These are phyloP conservation scores for Dorcus hopei DNA, from an alignment of 2,888 invertebrate species.

Conservation along the genomic window DNA sequence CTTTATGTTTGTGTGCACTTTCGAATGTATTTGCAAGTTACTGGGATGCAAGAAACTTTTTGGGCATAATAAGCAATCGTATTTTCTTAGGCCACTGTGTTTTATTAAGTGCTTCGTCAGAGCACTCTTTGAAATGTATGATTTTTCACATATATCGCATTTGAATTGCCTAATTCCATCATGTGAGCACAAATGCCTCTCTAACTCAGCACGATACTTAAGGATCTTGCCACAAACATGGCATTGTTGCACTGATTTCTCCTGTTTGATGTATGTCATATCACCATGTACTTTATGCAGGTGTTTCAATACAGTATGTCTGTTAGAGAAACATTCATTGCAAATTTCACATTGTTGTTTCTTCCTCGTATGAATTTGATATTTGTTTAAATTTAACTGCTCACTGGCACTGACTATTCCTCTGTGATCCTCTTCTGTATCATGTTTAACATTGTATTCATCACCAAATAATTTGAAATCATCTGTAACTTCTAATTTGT, in stretches of 20 bases:
- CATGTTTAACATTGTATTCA: too few species aligned
- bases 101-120: conserved; percentile 26
- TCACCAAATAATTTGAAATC: too few species aligned
- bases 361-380: not conserved
- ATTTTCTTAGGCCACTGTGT: conserved; percentile 22
- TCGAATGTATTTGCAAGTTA: conserved; percentile 28
- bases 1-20: conserved; percentile 25
- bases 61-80: conserved; percentile 28
- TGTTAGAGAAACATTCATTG: not conserved
- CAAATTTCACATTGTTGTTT: not conserved
- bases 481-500: not conserved
- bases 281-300: not conserved
- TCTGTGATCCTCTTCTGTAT: too few species aligned
- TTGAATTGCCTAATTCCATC: conserved; percentile 23
- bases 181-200: conserved; percentile 25
- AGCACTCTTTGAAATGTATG: conserved; percentile 22
- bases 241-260: conserved; percentile 24
- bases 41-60: conserved; percentile 29
- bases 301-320: not conserved
- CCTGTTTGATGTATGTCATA: not conserved
- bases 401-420: not conserved
- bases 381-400: not conserved
- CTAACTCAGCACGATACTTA: conserved; percentile 23
- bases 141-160: conserved; percentile 25
- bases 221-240: conserved; percentile 29